phyloP scores from a whole-genome alignment of 2,113 vertebrate species.

The Conger conger region DNA sequence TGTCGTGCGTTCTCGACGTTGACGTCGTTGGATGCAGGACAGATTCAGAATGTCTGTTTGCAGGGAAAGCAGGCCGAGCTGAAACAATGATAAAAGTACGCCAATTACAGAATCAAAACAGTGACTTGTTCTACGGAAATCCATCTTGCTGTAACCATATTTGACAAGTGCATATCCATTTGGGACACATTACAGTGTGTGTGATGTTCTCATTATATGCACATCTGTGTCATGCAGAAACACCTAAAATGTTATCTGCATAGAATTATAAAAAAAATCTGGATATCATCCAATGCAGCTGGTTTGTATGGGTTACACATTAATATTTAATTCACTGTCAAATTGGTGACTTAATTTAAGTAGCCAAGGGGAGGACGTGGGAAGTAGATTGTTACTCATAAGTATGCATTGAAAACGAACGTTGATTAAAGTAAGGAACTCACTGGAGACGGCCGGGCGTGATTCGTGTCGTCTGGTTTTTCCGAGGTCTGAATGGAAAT shows the following conservation, averaged over 20 bases:
- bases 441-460: constrained; percentile 49
- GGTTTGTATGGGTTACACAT: constrained; percentile 56
- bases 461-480: constrained; percentile 56
- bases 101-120: background rate
- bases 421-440: constrained; percentile 64
- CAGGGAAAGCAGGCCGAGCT: background rate
- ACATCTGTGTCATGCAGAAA: background rate
- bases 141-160: background rate
- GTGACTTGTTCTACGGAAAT: background rate
- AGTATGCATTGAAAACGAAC: constrained; percentile 62
- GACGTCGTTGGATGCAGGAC: background rate
- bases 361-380: constrained; percentile 57
- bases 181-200: background rate
- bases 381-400: constrained; percentile 64
- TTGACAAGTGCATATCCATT: background rate
- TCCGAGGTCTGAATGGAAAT: constrained; percentile 56
- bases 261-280: background rate
- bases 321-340: constrained; percentile 59
- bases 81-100: background rate
- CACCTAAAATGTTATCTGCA: constrained; percentile 4
- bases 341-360: constrained; percentile 60
- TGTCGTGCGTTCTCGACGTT: background rate
- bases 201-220: background rate
- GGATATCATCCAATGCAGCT: constrained; percentile 23
- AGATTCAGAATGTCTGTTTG: background rate